These are phyloP conservation scores for Ara ararauna DNA, from an alignment of 2,797 vertebrate genomes.

Conservation along the genomic window DNA sequence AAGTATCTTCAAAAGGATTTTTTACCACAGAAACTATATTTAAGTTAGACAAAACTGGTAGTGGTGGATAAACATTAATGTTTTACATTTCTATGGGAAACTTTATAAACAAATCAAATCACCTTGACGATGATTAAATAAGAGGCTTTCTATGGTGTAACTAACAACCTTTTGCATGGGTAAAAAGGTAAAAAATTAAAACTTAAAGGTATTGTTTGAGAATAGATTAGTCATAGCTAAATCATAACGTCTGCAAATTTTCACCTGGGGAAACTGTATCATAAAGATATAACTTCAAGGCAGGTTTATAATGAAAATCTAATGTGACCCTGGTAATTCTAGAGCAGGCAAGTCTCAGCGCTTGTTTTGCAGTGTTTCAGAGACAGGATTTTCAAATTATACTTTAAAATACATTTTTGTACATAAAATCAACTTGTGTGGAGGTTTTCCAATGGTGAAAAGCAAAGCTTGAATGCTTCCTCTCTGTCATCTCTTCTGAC, in stretches of 20 bases:
- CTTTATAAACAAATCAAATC: not conserved
- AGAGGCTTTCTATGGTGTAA: not conserved
- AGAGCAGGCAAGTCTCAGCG: not conserved
- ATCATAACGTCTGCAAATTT: not conserved
- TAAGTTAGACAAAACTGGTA: not conserved
- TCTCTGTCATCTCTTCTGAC: conserved; percentile 27
- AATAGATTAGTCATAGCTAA: not conserved
- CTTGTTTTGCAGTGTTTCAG: not conserved
- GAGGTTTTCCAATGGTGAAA: not conserved
- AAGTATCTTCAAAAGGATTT: not conserved
- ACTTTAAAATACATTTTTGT: not conserved
- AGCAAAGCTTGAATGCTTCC: not conserved
- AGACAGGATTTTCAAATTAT: not conserved
- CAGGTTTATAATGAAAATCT: not conserved
- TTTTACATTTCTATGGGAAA: not conserved
- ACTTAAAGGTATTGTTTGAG: not conserved
- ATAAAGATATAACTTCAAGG: not conserved
- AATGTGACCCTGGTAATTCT: not conserved
- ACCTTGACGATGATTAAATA: not conserved
- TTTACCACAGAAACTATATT: not conserved
- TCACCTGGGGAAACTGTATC: not conserved
- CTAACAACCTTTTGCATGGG: not conserved
- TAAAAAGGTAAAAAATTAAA: not conserved
- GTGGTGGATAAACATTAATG: not conserved
- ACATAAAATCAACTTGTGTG: not conserved